A percentile compares a stretch with the other conserved stretches of the same genome.
phyloP scores from a whole-genome alignment of 1,140 invertebrate genomes.

The Neelides sp. region DNA sequence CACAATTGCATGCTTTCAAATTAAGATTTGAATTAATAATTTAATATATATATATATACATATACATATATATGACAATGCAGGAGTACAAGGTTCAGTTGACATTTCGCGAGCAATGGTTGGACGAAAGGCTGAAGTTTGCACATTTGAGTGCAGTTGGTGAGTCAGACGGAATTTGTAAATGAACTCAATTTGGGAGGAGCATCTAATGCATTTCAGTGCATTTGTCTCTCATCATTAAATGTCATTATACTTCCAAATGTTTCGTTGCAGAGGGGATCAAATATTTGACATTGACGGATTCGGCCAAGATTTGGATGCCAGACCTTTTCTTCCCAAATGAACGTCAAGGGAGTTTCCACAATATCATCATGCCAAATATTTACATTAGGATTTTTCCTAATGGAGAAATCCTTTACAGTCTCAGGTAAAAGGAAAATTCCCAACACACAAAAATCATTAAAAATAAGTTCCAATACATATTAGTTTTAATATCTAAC shows the following conservation, averaged over 20 bases:
- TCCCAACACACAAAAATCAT: background rate
- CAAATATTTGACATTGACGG: constrained; percentile 36
- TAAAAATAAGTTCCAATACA: background rate
- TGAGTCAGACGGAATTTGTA: background rate
- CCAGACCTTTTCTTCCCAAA: constrained; percentile 44
- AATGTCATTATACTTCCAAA: constrained; percentile 15
- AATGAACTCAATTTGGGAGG: background rate
- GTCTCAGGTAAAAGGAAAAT: constrained; percentile 35
- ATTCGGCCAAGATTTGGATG: constrained; percentile 40
- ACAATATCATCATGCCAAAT: constrained; percentile 39
- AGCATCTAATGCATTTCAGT: constrained; percentile 10
- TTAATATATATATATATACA: too few relatives aligned
- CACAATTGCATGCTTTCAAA: too few relatives aligned
- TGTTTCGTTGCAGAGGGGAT: constrained; percentile 27
- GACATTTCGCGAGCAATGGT: constrained; percentile 42
- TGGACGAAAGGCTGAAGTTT: constrained; percentile 36
- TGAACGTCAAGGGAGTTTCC: constrained; percentile 40
- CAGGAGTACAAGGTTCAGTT: constrained; percentile 39
- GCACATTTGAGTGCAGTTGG: background rate
- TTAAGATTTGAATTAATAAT: too few relatives aligned
- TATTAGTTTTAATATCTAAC: constrained; percentile 9
- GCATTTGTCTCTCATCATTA: too few relatives aligned
- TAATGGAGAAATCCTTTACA: constrained; percentile 41
- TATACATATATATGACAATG: constrained; percentile 6
- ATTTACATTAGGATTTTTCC: constrained; percentile 38